These are phyloP conservation scores for Eupithecia vulgata DNA, from an alignment of 2,888 invertebrate genomes.

Conservation along the genomic window DNA sequence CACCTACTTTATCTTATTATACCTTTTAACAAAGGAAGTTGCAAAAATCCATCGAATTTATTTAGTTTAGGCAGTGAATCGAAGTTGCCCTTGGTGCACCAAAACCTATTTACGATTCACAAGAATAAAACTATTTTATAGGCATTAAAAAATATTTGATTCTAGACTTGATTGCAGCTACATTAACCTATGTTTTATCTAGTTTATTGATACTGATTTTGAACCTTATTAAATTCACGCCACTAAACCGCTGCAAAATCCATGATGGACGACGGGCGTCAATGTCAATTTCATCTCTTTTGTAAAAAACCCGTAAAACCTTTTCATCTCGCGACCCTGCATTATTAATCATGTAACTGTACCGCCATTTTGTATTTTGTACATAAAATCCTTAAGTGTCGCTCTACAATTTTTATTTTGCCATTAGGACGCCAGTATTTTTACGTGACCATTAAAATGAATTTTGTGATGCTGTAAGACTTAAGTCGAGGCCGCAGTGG, in stretches of 20 bases:
- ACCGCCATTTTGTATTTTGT: constrained; percentile 37
- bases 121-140: no score
- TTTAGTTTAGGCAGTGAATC: no score
- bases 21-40: no score
- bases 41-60: no score
- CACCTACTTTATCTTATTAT: no score
- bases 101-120: no score
- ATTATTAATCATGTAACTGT: constrained; percentile 40
- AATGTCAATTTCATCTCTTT: background rate
- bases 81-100: no score
- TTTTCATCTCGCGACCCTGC: constrained; percentile 12
- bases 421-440: constrained; percentile 33
- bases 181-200: background rate
- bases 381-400: constrained; percentile 43
- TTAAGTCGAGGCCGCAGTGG: background rate
- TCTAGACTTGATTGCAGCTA: background rate
- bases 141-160: background rate
- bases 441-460: constrained; percentile 41
- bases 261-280: background rate
- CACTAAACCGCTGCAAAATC: background rate
- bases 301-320: background rate
- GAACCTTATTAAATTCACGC: background rate
- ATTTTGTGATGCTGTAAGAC: constrained; percentile 37
- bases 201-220: background rate
- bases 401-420: constrained; percentile 41